phyloP scores from a whole-genome alignment of 2,888 invertebrate species.

The Nasonovia ribisnigri region DNA sequence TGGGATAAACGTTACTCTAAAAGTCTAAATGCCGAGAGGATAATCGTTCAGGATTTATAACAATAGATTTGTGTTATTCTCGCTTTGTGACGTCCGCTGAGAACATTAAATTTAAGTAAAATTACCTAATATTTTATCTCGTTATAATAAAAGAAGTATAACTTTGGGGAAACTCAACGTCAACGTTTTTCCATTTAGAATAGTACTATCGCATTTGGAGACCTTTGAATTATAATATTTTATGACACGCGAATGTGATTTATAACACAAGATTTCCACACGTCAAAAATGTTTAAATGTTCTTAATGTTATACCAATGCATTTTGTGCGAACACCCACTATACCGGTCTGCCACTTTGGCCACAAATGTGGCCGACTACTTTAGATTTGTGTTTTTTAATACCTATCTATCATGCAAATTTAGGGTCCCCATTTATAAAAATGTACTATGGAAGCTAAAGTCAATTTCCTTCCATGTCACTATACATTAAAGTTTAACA shows the following conservation, averaged over 20 bases:
- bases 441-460: background rate
- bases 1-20: background rate
- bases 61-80: conserved; percentile 26
- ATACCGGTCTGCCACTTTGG: background rate
- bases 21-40: background rate
- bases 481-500: background rate
- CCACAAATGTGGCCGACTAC: background rate
- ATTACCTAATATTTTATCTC: conserved; percentile 23
- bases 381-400: background rate
- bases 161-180: background rate
- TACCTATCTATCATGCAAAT: background rate
- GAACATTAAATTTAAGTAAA: conserved; percentile 30
- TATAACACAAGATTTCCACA: background rate
- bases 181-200: conserved; percentile 38
- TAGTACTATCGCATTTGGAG: conserved; percentile 3
- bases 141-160: background rate
- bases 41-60: conserved; percentile 32
- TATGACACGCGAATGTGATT: background rate
- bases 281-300: background rate
- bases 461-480: background rate
- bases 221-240: conserved; percentile 8
- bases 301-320: background rate
- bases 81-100: background rate
- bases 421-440: background rate
- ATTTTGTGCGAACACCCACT: background rate